Conservation (phyloP, 2,888 invertebrate genomes). For the Tyria jacobaeae region DNA sequence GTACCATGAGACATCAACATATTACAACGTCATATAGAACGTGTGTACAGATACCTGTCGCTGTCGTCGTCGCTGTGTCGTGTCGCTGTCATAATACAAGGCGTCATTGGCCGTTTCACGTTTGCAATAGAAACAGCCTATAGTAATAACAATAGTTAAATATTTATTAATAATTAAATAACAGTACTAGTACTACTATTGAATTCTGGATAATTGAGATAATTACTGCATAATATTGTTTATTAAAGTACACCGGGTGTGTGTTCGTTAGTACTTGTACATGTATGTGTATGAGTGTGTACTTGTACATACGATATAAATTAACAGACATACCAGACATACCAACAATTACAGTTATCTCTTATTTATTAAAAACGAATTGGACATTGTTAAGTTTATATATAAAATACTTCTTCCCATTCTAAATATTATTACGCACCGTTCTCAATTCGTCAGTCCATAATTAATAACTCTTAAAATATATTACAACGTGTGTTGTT, state of each 20-base stretch:
- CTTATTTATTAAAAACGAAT: not conserved
- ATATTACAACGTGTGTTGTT: constrained; percentile 1
- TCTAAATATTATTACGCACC: constrained; percentile 14
- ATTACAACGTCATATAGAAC: too few relatives aligned
- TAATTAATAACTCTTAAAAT: constrained; percentile 7
- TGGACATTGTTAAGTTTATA: not conserved
- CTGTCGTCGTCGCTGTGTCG: too few relatives aligned
- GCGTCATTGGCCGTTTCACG: not conserved
- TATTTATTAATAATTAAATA: not conserved
- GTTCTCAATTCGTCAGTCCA: constrained; percentile 13
- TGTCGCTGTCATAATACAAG: too few relatives aligned
- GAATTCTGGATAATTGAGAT: not conserved
- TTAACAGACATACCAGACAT: not conserved
- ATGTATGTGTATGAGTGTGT: not conserved
- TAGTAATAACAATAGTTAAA: not conserved
- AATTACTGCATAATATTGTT: not conserved
- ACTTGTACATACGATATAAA: not conserved
- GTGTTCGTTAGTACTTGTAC: too few relatives aligned
- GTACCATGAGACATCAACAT: too few relatives aligned
- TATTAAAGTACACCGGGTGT: not conserved
- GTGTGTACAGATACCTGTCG: too few relatives aligned
- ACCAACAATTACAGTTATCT: not conserved
- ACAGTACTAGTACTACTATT: not conserved
- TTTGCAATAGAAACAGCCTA: not conserved
- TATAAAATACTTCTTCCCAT: not conserved